Base-by-base conservation (phyloP, 2,888 invertebrate species). In the Amiota communis region DNA sequence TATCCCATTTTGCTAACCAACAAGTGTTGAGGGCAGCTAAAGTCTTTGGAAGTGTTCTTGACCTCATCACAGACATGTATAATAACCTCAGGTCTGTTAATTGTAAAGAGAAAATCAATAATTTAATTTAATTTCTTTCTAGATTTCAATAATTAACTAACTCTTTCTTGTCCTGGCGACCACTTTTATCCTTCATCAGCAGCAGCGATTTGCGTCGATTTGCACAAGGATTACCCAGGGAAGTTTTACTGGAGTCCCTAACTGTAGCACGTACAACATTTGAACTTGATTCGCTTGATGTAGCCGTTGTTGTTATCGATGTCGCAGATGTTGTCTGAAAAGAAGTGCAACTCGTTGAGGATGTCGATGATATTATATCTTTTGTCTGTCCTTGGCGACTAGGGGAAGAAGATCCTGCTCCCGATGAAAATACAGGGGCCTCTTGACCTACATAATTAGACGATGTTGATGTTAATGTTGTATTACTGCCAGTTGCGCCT, bases 21-120 rank as follows among this genome's bases (percentile, higher is more conserved):
- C 70, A 98, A 90, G 81, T 94, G 94, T 87, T 97, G 95, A 0
- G 96, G 94, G 86, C 98, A 98, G 71, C 93, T 92, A 88, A 98
- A 98, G 88, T 97, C 97, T 85, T 95, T 95, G 79, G 96, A 96
- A 73, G 95, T 91, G 71, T 95, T 96, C 89, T 97, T 97, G 1
- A 96, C 94, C 90, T 98, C 98, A 87, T 98, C 98, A 84, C 97
- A 97, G 0, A 98, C 98, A 87, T 98, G 97, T 79, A 98, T 98
- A 87, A 97, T 95, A 15, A 98, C 95, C 85, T 97, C 96, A 2
- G 92, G 92, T 23, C 94, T 95, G 80, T 88, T 74, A 49, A 10
- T 9, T 11, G 23, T 65, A 20, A 15, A 70, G 56, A 53, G n/a
- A 23, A 65, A 17, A 47, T 56, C 15, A 15, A 57, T 15, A 1